Percentiles rank a stretch among this genome's conserved stretches.
phyloP scores from a whole-genome alignment of 2,888 invertebrate species.

The Melieria crassipennis region DNA sequence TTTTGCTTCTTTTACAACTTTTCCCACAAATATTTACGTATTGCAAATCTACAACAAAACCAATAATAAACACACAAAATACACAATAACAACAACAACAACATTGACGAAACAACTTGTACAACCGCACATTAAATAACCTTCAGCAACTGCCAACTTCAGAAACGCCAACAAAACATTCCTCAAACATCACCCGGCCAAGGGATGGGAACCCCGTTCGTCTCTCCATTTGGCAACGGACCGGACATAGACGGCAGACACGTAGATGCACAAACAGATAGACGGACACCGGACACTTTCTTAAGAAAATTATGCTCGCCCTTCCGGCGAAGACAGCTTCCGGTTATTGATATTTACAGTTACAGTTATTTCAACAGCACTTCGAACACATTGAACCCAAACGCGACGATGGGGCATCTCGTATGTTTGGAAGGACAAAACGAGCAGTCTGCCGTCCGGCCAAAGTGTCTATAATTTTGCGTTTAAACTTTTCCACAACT shows the following conservation, averaged over 20 bases:
- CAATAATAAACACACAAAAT: slow-evolving; percentile 7
- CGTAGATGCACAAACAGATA: slow-evolving; percentile 5
- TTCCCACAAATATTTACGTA: slow-evolving; percentile 28
- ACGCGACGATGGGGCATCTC: background rate
- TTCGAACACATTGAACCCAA: too few species aligned
- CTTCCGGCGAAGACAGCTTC: slow-evolving; percentile 39
- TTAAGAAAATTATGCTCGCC: slow-evolving; percentile 41
- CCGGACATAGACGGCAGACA: background rate
- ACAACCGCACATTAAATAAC: slow-evolving; percentile 28
- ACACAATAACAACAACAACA: slow-evolving; percentile 14
- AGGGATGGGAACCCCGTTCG: too few species aligned
- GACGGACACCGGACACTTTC: slow-evolving; percentile 35
- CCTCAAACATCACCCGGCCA: background rate
- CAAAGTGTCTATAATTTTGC: slow-evolving; percentile 46
- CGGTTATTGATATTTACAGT: slow-evolving; percentile 50
- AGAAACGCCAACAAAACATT: background rate
- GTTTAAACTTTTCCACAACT: slow-evolving; percentile 40
- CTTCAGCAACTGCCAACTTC: slow-evolving; percentile 13
- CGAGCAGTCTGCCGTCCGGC: background rate
- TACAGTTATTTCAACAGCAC: slow-evolving; percentile 38
- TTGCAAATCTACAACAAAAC: slow-evolving; percentile 1
- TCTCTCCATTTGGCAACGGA: background rate
- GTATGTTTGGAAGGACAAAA: slow-evolving; percentile 19
- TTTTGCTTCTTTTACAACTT: slow-evolving; percentile 11
- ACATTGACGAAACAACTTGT: slow-evolving; percentile 15